Conservation (phyloP, 2,888 invertebrate genomes). For the Megastigmus dorsalis region DNA sequence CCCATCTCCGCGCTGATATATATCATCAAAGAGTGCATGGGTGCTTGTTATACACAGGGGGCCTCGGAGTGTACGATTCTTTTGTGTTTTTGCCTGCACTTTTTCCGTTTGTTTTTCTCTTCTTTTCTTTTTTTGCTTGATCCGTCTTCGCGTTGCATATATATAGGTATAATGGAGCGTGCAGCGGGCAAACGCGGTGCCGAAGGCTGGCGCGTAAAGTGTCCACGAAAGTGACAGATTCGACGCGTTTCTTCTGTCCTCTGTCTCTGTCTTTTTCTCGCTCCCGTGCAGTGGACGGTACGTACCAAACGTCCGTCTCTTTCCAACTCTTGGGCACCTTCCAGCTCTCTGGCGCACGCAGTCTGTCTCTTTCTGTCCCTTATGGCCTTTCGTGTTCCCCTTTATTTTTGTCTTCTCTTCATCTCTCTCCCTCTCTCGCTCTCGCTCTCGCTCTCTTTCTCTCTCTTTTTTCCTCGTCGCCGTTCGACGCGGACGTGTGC, state of each 20-base stretch:
- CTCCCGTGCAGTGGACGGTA: neutral
- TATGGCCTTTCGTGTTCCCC: constrained; percentile 32
- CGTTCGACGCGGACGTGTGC: constrained; percentile 29
- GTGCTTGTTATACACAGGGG: constrained; percentile 30
- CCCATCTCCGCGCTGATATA: constrained; percentile 36
- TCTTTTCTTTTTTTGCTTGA: neutral
- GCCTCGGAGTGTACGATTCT: constrained; percentile 8
- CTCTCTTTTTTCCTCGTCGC: constrained; percentile 31
- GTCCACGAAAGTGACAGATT: constrained; percentile 45
- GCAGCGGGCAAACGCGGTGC: neutral
- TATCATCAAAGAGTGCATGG: constrained; percentile 46
- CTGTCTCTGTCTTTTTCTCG: constrained; percentile 5
- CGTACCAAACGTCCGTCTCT: constrained; percentile 1
- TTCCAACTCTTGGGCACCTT: constrained; percentile 36
- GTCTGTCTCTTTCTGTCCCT: constrained; percentile 33
- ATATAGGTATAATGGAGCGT: too few relatives aligned
- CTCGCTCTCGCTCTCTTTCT: constrained; percentile 12
- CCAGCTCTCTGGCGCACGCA: constrained; percentile 14
- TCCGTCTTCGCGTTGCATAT: neutral
- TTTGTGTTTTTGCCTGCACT: constrained; percentile 16
- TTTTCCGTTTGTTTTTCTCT: neutral
- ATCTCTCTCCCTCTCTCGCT: neutral
- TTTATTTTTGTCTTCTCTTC: constrained; percentile 39
- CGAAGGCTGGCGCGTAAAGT: constrained; percentile 33
- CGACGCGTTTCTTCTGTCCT: constrained; percentile 36